Conservation (phyloP, 1,140 invertebrate genomes). For the Sweltsa coloradensis region DNA sequence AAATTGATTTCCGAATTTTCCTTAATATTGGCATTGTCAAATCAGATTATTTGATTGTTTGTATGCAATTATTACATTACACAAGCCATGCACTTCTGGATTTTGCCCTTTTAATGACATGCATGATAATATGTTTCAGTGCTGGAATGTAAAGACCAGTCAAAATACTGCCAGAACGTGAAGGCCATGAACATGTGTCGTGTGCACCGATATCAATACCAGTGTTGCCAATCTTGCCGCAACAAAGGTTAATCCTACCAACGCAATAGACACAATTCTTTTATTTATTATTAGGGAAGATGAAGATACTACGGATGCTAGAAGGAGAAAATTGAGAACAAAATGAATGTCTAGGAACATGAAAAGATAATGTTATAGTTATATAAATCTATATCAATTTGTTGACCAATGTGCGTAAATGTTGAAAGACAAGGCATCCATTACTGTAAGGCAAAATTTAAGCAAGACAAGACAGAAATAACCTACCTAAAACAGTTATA, state of each 20-base stretch:
- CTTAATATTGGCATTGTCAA: too few relatives aligned
- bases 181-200: constrained; percentile 72
- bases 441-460: too few relatives aligned
- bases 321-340: not conserved
- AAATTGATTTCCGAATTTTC: too few relatives aligned
- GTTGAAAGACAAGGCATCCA: too few relatives aligned
- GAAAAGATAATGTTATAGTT: not conserved
- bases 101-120: too few relatives aligned
- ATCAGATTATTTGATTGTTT: too few relatives aligned
- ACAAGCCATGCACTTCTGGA: too few relatives aligned
- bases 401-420: too few relatives aligned
- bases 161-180: constrained; percentile 66
- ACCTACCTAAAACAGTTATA: too few relatives aligned
- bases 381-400: not conserved
- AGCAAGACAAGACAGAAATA: too few relatives aligned
- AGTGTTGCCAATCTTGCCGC: constrained; percentile 70
- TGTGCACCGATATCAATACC: constrained; percentile 62
- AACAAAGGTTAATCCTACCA: constrained; percentile 6
- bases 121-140: constrained; percentile 43
- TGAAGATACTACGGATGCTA: not conserved
- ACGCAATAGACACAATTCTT: not conserved
- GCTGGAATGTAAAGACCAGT: constrained; percentile 60
- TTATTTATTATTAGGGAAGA: not conserved
- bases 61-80: too few relatives aligned
- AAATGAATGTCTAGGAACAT: not conserved